These are phyloP conservation scores for Muscicapa comitata DNA, from an alignment of 2,797 vertebrate genomes.

Conservation along the genomic window DNA sequence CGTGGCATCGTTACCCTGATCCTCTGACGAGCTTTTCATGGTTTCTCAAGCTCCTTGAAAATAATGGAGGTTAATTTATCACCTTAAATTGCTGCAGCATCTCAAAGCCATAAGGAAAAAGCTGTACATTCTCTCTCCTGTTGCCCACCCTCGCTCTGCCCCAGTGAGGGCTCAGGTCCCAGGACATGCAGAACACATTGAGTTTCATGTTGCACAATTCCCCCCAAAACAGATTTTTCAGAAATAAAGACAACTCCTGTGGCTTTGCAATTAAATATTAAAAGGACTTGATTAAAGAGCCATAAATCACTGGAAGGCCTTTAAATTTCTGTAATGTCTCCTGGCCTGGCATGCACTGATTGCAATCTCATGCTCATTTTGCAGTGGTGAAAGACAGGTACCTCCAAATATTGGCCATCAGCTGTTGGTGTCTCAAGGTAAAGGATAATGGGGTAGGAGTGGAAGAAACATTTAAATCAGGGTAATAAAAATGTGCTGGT, in stretches of 20 bases:
- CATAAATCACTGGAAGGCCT: slow-evolving; percentile 52
- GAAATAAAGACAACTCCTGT: slow-evolving; percentile 65
- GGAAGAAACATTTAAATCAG: background rate
- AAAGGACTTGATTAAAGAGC: slow-evolving; percentile 67
- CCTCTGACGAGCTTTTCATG: background rate
- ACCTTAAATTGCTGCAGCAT: slow-evolving; percentile 35
- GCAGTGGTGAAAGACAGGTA: background rate
- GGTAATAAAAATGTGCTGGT: background rate
- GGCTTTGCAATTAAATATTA: slow-evolving; percentile 72
- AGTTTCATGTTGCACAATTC: background rate
- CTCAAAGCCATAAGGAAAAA: slow-evolving; percentile 4
- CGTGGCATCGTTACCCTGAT: background rate
- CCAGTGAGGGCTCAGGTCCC: background rate
- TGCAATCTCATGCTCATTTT: background rate
- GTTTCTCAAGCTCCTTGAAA: background rate
- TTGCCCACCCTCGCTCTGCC: background rate
- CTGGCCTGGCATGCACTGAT: background rate
- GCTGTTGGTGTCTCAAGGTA: background rate
- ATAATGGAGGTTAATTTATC: slow-evolving; percentile 37
- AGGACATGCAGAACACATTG: accelerated
- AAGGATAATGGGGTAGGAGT: background rate
- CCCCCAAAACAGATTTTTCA: slow-evolving; percentile 49
- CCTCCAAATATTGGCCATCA: background rate
- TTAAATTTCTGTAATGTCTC: slow-evolving; percentile 43
- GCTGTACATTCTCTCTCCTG: background rate